Conservation (phyloP, 2,888 invertebrate genomes). For the Coecobrya sp. region DNA sequence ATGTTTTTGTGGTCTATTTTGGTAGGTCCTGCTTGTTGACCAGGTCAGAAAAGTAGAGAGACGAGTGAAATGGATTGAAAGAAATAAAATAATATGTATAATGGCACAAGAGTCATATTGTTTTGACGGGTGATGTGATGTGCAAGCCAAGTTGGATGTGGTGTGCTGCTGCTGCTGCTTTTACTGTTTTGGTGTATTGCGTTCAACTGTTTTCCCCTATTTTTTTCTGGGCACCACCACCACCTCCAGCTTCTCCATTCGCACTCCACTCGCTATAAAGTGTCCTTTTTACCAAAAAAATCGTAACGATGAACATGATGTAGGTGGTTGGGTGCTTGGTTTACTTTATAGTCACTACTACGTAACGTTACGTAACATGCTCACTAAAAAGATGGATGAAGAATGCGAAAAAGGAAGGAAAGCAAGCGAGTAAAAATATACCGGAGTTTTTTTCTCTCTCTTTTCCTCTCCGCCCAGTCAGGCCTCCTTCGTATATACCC, state of each 20-base stretch:
- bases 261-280: background rate
- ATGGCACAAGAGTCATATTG: slow-evolving; percentile 38
- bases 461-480: background rate
- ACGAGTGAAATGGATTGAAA: background rate
- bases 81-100: slow-evolving; percentile 14
- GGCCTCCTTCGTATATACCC: background rate
- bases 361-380: background rate
- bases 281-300: slow-evolving; percentile 5
- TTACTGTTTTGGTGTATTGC: too few relatives aligned
- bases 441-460: background rate
- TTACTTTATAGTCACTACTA: background rate
- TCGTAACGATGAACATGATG: slow-evolving; percentile 6
- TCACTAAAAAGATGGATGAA: slow-evolving; percentile 12
- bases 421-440: background rate
- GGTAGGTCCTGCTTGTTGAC: background rate
- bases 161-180: background rate
- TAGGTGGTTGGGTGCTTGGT: slow-evolving; percentile 3
- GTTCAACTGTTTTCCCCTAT: background rate
- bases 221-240: background rate
- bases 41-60: background rate
- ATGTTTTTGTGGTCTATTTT: background rate
- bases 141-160: background rate
- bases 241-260: too few relatives aligned
- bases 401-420: slow-evolving; percentile 16
- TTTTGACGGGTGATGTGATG: slow-evolving; percentile 51